Evolutionary conservation across 2,113 vertebrate species (phyloP), one percentile per base, ranked within the genome.

Genomic region (Taxidea taxus): DNA sequence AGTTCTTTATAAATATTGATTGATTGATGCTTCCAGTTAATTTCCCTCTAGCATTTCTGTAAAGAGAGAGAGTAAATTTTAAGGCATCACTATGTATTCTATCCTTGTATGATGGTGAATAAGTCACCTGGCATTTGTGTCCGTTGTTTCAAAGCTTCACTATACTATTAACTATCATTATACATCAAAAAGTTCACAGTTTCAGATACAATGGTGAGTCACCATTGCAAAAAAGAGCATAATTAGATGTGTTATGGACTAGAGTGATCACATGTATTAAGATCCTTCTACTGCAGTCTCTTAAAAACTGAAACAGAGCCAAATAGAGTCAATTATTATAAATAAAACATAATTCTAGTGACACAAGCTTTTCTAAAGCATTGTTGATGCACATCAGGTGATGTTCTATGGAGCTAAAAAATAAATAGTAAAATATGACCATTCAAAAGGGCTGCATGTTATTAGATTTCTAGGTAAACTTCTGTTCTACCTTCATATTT

Each of bases 281-380:
- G 23, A 87, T 70, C 20, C 25, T 85, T 92, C n/a, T 56, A 60
- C 18, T 12, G 34, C 27, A 21, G 34, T 78, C 7, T 58, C 75
- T 80, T 87, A 49, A 92, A 96, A 72, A 66, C 37, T 75, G 47
- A 10, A 87, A 60, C 54, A 54, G 37, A 83, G 75, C 9, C 96
- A 92, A 96, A 83, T 42, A 56, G 16, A 84, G 18, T 84, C 25
- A 68, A 92, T 90, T 94, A 81, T 74, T 87, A 12, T 42, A 80
- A 97, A 92, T 74, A 92, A 95, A 80, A 81, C 27, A 51, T 37
- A 90, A 77, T 88, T 88, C 12, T 39, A 42, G 20, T 74, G 82
- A 39, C 51, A 91, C 8, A 93, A n/a, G 25, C 15, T 37, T 62
- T 90, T 87, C 8, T 34, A 58, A 94, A 86, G n/a, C 21, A 78